A percentile compares a stretch with the other conserved stretches of the same genome.
phyloP scores from a whole-genome alignment of 1,140 invertebrate genomes.

The Vanessa atalanta region DNA sequence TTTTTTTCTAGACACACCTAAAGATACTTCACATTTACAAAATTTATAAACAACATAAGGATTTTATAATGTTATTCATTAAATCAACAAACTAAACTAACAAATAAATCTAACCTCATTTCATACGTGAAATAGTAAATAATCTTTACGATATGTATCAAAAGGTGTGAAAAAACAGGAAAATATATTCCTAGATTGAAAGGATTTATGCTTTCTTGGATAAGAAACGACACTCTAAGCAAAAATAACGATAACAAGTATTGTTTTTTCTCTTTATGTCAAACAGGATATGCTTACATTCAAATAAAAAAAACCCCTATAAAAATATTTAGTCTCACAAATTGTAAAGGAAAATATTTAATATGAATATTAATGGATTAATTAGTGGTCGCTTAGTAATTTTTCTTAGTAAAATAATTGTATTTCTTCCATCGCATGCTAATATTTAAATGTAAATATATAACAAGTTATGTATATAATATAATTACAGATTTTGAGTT shows the following conservation, averaged over 20 bases:
- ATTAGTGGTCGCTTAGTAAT: no score
- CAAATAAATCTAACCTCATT: neutral
- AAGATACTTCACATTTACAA: no score
- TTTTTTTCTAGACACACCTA: no score
- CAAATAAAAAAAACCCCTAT: neutral
- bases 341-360: neutral
- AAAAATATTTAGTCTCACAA: neutral
- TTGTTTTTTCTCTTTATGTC: slow-evolving; percentile 8
- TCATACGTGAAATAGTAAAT: neutral
- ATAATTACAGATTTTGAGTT: neutral
- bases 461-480: neutral
- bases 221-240: slow-evolving; percentile 3
- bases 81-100: no score
- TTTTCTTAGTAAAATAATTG: no score
- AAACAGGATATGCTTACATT: slow-evolving; percentile 1
- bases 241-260: slow-evolving; percentile 10
- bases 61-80: no score
- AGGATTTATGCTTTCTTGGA: neutral
- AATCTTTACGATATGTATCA: neutral
- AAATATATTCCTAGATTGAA: neutral
- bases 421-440: no score
- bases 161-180: neutral
- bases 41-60: no score
- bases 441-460: neutral
- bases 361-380: no score